Conservation (phyloP, 2,888 invertebrate genomes). For the Diaphora mendica region DNA sequence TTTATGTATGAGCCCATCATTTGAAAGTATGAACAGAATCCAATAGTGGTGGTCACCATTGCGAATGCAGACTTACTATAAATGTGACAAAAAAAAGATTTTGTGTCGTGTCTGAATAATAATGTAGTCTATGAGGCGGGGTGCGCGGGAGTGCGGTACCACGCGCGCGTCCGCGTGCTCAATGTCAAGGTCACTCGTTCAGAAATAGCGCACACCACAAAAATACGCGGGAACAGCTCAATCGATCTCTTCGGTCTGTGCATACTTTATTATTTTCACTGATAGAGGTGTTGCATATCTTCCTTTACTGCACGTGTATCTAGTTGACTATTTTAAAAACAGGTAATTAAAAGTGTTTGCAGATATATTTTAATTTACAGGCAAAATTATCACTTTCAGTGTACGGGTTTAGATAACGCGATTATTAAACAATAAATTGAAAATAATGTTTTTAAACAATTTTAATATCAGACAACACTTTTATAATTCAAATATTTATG, state of each 20-base stretch:
- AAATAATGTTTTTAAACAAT: too few species aligned
- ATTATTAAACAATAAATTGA: too few species aligned
- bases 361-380: neutral
- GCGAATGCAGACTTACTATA: neutral
- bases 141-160: slow-evolving; percentile 28
- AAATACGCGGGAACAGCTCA: slow-evolving; percentile 41
- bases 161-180: slow-evolving; percentile 28
- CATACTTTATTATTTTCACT: slow-evolving; percentile 8
- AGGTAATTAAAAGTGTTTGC: too few species aligned
- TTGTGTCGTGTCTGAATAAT: neutral
- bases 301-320: too few species aligned
- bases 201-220: slow-evolving; percentile 46
- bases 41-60: too few species aligned
- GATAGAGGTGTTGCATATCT: neutral
- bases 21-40: too few species aligned
- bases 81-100: neutral
- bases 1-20: too few species aligned
- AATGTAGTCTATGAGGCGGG: slow-evolving; percentile 21
- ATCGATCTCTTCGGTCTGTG: slow-evolving; percentile 13
- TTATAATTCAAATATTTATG: too few species aligned
- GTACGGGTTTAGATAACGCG: too few species aligned
- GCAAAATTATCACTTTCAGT: too few species aligned
- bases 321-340: too few species aligned
- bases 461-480: too few species aligned
- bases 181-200: slow-evolving; percentile 46